Conservation (phyloP, 2,113 vertebrate genomes). For the Malurus alboscapulatus region DNA sequence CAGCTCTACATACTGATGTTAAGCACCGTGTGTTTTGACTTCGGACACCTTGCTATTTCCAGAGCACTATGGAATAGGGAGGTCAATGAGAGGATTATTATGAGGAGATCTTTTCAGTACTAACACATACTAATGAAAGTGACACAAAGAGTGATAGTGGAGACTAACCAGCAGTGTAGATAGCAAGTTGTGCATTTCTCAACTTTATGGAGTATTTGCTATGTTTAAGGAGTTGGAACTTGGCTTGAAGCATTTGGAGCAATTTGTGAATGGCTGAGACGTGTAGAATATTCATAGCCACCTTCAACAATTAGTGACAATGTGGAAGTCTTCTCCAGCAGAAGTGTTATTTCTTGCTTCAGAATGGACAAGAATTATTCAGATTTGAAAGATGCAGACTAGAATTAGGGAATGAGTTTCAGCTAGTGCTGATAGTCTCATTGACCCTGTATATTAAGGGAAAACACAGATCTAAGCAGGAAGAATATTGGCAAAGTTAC, state of each 20-base stretch:
- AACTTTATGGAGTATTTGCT: neutral
- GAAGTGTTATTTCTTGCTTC: neutral
- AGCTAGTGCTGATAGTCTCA: neutral
- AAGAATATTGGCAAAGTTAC: neutral
- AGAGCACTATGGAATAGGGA: neutral
- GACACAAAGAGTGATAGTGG: neutral
- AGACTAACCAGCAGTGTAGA: neutral
- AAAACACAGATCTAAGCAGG: neutral
- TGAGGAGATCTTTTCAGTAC: neutral
- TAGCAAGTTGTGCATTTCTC: neutral
- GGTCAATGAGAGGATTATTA: neutral
- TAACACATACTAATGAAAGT: neutral
- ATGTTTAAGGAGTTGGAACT: neutral
- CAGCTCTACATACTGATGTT: neutral
- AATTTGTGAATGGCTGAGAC: neutral
- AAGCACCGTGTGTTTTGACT: neutral
- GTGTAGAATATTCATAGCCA: neutral
- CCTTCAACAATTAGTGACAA: neutral
- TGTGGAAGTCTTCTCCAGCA: neutral
- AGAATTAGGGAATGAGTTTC: neutral
- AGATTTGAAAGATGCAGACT: neutral
- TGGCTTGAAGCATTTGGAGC: neutral
- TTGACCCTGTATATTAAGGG: neutral
- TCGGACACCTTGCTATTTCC: constrained; percentile 20
- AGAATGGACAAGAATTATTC: neutral